phyloP scores from a whole-genome alignment of 2,888 invertebrate genomes.

The Endotricha flammealis region DNA sequence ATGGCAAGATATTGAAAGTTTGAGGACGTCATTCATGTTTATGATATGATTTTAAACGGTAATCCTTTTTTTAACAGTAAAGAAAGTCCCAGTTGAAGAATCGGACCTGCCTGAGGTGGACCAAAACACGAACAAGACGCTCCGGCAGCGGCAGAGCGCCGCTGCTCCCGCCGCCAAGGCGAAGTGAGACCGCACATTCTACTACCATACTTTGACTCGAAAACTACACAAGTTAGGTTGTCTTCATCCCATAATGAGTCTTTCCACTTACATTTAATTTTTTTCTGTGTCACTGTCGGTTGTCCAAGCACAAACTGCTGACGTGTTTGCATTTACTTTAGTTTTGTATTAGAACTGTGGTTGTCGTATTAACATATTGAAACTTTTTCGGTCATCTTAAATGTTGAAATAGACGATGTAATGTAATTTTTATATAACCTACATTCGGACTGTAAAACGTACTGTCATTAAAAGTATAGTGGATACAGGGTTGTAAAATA shows the following conservation, averaged over 20 bases:
- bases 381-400: too few relatives aligned
- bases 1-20: too few relatives aligned
- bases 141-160: constrained; percentile 74
- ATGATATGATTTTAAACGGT: too few relatives aligned
- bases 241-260: constrained; percentile 47
- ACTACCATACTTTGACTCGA: constrained; percentile 22
- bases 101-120: constrained; percentile 96
- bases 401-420: too few relatives aligned
- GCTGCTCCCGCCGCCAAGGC: constrained; percentile 72
- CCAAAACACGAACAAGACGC: constrained; percentile 89
- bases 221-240: constrained; percentile 35
- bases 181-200: constrained; percentile 59
- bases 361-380: constrained; percentile 1
- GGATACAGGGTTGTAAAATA: constrained; percentile 78
- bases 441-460: constrained; percentile 47
- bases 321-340: constrained; percentile 17
- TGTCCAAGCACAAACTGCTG: constrained; percentile 37
- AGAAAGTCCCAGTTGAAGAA: constrained; percentile 83
- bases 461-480: constrained; percentile 71
- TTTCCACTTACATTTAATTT: constrained; percentile 39
- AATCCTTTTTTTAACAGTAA: constrained; percentile 78
- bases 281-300: constrained; percentile 21
- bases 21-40: too few relatives aligned
- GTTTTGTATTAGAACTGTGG: background rate
- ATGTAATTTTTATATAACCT: constrained; percentile 11